Conservation (phyloP, 2,888 invertebrate genomes). For the Stenotaenia linearis region DNA sequence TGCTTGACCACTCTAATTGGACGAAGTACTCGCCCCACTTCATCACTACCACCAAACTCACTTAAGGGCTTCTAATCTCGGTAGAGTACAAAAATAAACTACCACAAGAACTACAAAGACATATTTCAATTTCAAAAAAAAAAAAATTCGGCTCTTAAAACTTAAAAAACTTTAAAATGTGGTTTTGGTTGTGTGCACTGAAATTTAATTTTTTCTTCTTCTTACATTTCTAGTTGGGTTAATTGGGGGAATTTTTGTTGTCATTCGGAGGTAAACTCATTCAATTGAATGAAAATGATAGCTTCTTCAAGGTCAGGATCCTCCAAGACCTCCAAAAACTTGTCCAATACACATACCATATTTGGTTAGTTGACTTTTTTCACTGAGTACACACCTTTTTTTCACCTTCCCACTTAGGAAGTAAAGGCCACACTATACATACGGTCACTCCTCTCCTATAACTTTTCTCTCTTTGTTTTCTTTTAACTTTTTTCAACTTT, state of each 20-base stretch:
- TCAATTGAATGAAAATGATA: constrained; percentile 24
- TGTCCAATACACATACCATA: constrained; percentile 20
- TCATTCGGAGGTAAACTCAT: neutral
- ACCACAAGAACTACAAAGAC: neutral
- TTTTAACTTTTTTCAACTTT: neutral
- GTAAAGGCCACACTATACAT: neutral
- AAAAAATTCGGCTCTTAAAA: no score
- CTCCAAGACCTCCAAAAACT: constrained; percentile 14
- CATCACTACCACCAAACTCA: constrained; percentile 5
- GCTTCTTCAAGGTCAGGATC: constrained; percentile 17
- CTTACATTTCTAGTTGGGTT: no score
- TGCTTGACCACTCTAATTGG: constrained; percentile 21
- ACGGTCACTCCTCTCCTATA: neutral
- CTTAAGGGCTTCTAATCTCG: neutral
- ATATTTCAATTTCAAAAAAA: neutral
- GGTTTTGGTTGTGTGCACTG: no score
- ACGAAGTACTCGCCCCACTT: neutral
- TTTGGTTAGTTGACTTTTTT: constrained; percentile 11
- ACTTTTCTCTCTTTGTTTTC: neutral
- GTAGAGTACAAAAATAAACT: neutral
- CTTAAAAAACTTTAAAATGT: no score
- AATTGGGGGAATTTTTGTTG: neutral
- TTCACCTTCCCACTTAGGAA: constrained; percentile 15
- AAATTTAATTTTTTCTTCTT: no score
- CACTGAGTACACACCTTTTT: constrained; percentile 7